Evolutionary conservation across 2,113 vertebrate genomes (phyloP).

Genomic region (Rallus limicola): DNA sequence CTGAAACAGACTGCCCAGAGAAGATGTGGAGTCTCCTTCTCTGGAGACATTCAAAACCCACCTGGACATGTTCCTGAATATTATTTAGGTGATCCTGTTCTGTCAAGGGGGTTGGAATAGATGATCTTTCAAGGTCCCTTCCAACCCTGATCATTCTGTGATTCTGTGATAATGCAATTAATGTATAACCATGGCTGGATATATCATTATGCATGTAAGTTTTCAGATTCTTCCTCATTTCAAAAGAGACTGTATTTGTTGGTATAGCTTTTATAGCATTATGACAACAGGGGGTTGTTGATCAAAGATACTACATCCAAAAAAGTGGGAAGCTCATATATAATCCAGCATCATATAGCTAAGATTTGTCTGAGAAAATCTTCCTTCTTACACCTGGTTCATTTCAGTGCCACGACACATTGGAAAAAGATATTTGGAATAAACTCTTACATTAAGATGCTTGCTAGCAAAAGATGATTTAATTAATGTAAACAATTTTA

Average conservation of each 20-base stretch:
- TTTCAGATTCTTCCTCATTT: background rate
- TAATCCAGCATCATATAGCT: background rate
- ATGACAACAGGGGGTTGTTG: background rate
- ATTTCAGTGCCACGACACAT: background rate
- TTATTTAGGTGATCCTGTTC: no score
- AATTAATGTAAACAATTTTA: background rate
- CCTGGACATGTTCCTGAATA: no score
- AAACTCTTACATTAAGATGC: background rate
- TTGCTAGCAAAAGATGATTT: background rate
- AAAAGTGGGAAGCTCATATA: background rate
- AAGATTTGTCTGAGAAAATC: background rate
- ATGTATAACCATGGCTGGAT: background rate
- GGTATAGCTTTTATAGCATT: background rate
- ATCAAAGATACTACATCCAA: background rate
- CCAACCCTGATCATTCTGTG: no score
- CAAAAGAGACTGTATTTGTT: background rate
- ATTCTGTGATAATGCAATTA: no score
- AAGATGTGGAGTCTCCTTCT: no score
- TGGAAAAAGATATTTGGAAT: background rate
- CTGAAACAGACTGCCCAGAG: no score
- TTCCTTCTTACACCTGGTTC: rapidly evolving
- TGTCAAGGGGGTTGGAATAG: no score
- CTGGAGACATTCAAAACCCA: no score
- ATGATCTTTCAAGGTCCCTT: no score
- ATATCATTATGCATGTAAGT: background rate